Percentiles rank a stretch among this genome's conserved stretches.
Conservation (phyloP, 1,140 invertebrate genomes). For the Paracyclopina nana region DNA sequence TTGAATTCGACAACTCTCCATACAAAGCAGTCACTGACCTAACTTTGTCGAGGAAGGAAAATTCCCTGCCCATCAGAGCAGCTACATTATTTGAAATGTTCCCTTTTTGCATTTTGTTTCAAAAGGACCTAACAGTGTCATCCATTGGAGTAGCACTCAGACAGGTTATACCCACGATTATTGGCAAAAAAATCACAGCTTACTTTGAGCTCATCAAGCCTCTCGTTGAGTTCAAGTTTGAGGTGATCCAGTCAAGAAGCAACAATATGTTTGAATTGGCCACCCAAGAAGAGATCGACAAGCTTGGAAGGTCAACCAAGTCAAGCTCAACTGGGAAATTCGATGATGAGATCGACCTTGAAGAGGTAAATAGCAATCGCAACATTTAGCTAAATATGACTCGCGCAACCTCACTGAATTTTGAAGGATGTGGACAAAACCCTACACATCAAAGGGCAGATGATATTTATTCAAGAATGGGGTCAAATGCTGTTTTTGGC, state of each 20-base stretch:
- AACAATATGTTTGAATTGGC: constrained; percentile 90
- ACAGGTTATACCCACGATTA: constrained; percentile 63
- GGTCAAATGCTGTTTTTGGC: constrained; percentile 87
- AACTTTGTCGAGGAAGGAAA: constrained; percentile 60
- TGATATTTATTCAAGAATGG: constrained; percentile 42
- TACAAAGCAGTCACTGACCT: constrained; percentile 27
- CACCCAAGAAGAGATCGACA: constrained; percentile 50
- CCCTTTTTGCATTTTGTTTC: constrained; percentile 53
- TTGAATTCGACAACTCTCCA: constrained; percentile 81
- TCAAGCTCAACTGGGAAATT: not conserved
- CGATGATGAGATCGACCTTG: constrained; percentile 16
- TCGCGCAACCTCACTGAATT: not conserved
- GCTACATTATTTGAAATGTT: constrained; percentile 87
- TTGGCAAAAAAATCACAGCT: constrained; percentile 69
- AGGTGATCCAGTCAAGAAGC: constrained; percentile 63
- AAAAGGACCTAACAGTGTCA: constrained; percentile 61
- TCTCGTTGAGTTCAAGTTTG: constrained; percentile 77
- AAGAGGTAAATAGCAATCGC: constrained; percentile 9
- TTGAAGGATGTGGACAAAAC: constrained; percentile 38
- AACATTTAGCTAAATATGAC: not conserved
- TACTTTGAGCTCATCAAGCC: constrained; percentile 76
- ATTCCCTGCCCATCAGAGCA: constrained; percentile 62
- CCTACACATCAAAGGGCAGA: constrained; percentile 56
- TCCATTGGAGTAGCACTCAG: constrained; percentile 77
- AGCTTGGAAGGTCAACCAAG: constrained; percentile 11